Evolutionary conservation across 2,113 vertebrate species (phyloP), one percentile per base, ranked within the genome.

Genomic region (Orcinus orca): DNA sequence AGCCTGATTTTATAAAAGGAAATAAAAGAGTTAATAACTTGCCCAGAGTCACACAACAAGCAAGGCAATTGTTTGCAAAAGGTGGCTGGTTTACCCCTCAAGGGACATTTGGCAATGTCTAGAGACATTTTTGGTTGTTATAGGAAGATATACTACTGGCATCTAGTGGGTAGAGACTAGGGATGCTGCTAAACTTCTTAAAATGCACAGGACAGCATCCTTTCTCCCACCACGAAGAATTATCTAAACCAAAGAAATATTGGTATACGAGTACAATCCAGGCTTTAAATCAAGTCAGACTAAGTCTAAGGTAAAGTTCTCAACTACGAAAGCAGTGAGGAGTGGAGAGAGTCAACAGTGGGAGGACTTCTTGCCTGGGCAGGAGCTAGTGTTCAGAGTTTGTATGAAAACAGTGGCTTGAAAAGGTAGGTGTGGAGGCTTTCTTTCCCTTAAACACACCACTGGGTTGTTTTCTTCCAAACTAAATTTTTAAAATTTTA

Each of bases 1-100:
- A 58, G 31, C 4, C 36, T 60, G 82, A 74, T 70, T 89, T 83
- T 96, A 36, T 71, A 53, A 95, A 79, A 74, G 63, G 31, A 74
- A 0, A 63, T 65, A 29, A 31, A 90, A 50, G 73, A 41, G 1
- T 77, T 55, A 73, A 62, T 82, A 68, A 77, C 18, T 76, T 88
- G 4, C 25, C 70, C 26, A 47, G 70, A 55, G 20, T 53, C 41
- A 68, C 13, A 53, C 14, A 63, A 47, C 21, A 68, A 77, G 2
- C 18, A 77, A 82, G 41, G 20, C 9, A 47, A 10, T 55, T 21
- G 5, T 90, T 86, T 53, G 18, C 29, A 55, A 77, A 47, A 62
- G 10, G 11, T 31, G 31, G 13, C 11, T n/a, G 38, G 3, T 73
- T 74, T 90, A 12, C 25, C 14, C 29, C 10, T 33, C 9, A 33